A percentile compares a stretch with the other conserved stretches of the same genome.
Conservation (phyloP, 2,888 invertebrate genomes). For the Carterocephalus palaemon region DNA sequence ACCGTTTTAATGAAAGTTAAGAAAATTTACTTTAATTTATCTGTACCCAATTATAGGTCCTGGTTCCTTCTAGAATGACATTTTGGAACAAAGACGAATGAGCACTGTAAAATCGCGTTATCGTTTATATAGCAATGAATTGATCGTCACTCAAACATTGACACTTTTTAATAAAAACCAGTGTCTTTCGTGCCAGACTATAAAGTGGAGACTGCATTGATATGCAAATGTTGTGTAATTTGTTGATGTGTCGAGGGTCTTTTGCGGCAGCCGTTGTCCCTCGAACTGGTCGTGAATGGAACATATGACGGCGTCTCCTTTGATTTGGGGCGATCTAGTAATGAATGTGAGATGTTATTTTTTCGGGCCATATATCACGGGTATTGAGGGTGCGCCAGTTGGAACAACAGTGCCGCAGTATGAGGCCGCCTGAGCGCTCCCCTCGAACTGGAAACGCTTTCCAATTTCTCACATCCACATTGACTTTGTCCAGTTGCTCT, state of each 20-base stretch:
- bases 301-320: slow-evolving; percentile 71
- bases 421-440: slow-evolving; percentile 34
- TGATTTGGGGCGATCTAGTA: slow-evolving; percentile 49
- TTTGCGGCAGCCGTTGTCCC: slow-evolving; percentile 72
- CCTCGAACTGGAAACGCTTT: slow-evolving; percentile 33
- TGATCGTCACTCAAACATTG: slow-evolving; percentile 53
- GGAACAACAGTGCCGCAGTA: slow-evolving; percentile 56
- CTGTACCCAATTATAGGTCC: too few species aligned
- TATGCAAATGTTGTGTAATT: slow-evolving; percentile 76
- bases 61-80: too few species aligned
- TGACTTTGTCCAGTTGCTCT: slow-evolving; percentile 3
- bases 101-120: slow-evolving; percentile 4
- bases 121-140: too few species aligned
- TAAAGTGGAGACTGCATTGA: slow-evolving; percentile 56
- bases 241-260: slow-evolving; percentile 76
- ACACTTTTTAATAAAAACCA: slow-evolving; percentile 63
- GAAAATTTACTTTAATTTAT: too few species aligned
- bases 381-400: slow-evolving; percentile 56
- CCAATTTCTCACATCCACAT: slow-evolving; percentile 31
- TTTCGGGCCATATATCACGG: slow-evolving; percentile 58
- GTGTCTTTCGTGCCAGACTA: slow-evolving; percentile 54
- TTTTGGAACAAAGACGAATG: too few species aligned
- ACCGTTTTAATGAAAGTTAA: too few species aligned
- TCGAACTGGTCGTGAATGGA: slow-evolving; percentile 64
- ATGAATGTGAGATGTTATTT: slow-evolving; percentile 51